Base-by-base conservation (phyloP, 2,113 vertebrate species). In the Ardeotis arabs region DNA sequence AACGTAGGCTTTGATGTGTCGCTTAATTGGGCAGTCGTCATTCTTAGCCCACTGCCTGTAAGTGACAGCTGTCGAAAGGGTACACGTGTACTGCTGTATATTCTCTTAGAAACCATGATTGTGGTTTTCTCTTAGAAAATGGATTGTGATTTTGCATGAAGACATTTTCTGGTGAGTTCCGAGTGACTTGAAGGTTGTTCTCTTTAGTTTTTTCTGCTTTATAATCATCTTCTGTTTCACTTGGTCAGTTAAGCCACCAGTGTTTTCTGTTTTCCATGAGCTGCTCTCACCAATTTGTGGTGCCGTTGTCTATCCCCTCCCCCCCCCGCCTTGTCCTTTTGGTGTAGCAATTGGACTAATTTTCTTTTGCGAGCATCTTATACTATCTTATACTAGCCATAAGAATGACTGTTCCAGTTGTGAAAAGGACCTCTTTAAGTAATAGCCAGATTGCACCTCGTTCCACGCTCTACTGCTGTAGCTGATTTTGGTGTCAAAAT, bases 71-170 rank as follows among this genome's bases (percentile, higher is more conserved):
- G 2, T 16, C 5, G 7, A 8, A 64, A 35, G 44, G 10, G 44
- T 4, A 7, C 22, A 7, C 0, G 0, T 16, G 7, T 63, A 17
- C 20, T 45, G 31, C 22, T 29, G 31, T 89, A 6, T 14, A 1
- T 53, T 60, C 60, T 74, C 29, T 45, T 66, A 6, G 45, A 35
- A 70, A 7, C 33, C 14, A 29, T 6, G 4, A 44, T 44, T 44
- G 41, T 44, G 14, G 41, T 44, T 44, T 44, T 44, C 41, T 44
- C 41, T 44, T 44, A 44, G 60, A 24, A 81, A 67, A 39, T 4
- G 11, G 21, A 10, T 53, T 58, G 59, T 53, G 63, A 7, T 62
- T 56, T 45, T 79, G 15, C 19, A 6, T 4, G 3, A 55, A 63
- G 10, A 76, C 10, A 39, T 69, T 50, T 80, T 35, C 35, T 91